Evolutionary conservation across 2,888 invertebrate genomes (phyloP).

Genomic region (Philhelius pedissequus): DNA sequence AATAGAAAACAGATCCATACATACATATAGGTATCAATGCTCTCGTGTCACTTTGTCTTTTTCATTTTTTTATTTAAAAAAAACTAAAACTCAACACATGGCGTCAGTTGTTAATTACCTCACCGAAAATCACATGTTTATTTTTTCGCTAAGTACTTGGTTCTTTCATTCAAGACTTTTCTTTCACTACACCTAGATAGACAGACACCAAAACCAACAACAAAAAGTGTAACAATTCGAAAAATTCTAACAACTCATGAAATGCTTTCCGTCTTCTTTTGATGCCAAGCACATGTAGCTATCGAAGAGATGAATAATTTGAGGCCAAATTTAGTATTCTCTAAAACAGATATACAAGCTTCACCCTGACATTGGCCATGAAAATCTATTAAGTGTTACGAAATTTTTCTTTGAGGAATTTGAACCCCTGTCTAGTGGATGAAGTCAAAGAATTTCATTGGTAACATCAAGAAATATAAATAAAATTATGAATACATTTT

Average conservation of each 20-base stretch:
- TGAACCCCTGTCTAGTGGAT: not conserved
- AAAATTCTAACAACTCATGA: constrained; percentile 8
- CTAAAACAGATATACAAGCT: constrained; percentile 33
- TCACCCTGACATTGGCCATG: constrained; percentile 27
- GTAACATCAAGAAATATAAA: too few species aligned
- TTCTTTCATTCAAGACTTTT: not conserved
- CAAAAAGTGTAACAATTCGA: constrained; percentile 16
- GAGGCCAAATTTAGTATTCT: constrained; percentile 37
- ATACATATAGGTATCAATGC: too few species aligned
- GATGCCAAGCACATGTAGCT: constrained; percentile 48
- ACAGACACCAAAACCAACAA: not conserved
- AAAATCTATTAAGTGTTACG: constrained; percentile 1
- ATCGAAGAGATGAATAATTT: not conserved
- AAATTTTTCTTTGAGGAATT: not conserved
- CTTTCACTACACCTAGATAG: not conserved
- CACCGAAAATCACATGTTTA: constrained; percentile 12
- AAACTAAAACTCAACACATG: not conserved
- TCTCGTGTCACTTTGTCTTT: not conserved
- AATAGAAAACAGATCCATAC: not conserved
- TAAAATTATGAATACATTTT: not conserved
- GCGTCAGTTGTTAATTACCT: constrained; percentile 12
- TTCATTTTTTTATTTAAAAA: not conserved
- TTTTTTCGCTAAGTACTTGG: not conserved
- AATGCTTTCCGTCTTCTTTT: constrained; percentile 62
- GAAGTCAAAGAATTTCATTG: not conserved